Conservation (phyloP, 2,888 invertebrate genomes). For the Odontocerum albicorne region DNA sequence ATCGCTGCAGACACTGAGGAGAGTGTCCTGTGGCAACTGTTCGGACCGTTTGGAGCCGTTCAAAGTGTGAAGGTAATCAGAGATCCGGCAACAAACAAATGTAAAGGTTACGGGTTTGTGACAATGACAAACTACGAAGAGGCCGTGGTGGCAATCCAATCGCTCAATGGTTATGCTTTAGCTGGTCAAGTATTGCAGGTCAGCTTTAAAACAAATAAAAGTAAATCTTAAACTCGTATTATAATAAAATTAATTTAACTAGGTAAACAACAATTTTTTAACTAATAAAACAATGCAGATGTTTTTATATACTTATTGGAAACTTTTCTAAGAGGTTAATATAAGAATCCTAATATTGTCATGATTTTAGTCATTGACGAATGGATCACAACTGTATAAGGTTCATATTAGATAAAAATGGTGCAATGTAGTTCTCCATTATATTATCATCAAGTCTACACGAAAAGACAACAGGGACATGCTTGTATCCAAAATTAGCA, state of each 20-base stretch:
- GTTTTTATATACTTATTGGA: conserved; percentile 35
- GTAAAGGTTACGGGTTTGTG: conserved; percentile 98
- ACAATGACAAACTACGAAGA: conserved; percentile 99
- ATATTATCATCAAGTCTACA: conserved; percentile 14
- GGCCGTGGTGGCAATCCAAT: conserved; percentile 94
- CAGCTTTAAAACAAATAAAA: conserved; percentile 94
- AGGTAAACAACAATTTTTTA: conserved; percentile 35
- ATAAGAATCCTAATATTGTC: conserved; percentile 26
- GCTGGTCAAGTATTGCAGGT: conserved; percentile 96
- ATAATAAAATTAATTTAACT: conserved; percentile 52
- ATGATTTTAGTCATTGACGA: conserved; percentile 29
- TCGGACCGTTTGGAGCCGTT: conserved; percentile 97
- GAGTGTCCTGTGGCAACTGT: conserved; percentile 89
- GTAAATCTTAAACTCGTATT: conserved; percentile 65
- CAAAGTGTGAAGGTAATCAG: conserved; percentile 96
- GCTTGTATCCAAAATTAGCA: conserved; percentile 17
- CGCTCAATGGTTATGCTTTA: conserved; percentile 93
- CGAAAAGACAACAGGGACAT: conserved; percentile 12
- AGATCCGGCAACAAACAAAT: conserved; percentile 94
- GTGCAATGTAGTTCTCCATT: conserved; percentile 35
- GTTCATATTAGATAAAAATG: conserved; percentile 29
- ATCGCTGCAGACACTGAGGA: conserved; percentile 91
- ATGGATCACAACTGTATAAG: conserved; percentile 27
- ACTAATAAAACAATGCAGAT: conserved; percentile 33
- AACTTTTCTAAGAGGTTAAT: conserved; percentile 34